Evolutionary conservation across 2,888 invertebrate species (phyloP), one percentile per base, ranked within the genome.

Genomic region (Nomada lathburiana): DNA sequence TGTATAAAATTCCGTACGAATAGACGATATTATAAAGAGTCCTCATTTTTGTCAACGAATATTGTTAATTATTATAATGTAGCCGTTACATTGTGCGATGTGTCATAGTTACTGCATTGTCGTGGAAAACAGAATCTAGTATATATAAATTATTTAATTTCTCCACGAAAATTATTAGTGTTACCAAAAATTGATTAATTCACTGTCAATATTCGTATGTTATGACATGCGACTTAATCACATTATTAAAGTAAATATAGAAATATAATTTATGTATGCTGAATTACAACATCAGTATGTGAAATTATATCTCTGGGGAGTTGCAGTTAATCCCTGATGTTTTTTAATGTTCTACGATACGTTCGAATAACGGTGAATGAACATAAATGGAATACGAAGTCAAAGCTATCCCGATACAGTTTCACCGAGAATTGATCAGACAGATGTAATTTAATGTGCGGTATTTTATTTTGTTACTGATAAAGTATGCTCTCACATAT

Each of bases 381-480:
- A n/a, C 50, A 65, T 23, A 26, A 47, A 20, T 2, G 13, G 29
- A n/a, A 26, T 65, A n/a, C n/a, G 42, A 65, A 11, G 26, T n/a
- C 11, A 13, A 65, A 65, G 13, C 65, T 52, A 26, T 26, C 65
- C n/a, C 13, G 47, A 65, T 23, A 7, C n/a, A 50, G 65, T 16
- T 26, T 47, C 16, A 18, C 10, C 18, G n/a, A 13, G 50, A 11
- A 20, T 23, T n/a, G 13, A 52, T 65, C 26, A 13, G 11, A 7
- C 18, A 65, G 50, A 18, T 65, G 47, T 50, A 65, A 65, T 65
- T 65, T 52, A 65, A 52, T 65, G 36, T 7, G 36, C 36, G 36
- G 36, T 36, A 36, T 7, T 7, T 36, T 36, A 36, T 36, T 36
- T 36, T 36, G 36, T 36, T 36, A 29, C 29, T 29, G 29, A 29